A percentile compares a stretch with the other conserved stretches of the same genome.
Evolutionary conservation across 2,113 vertebrate genomes (phyloP).

Genomic region (Spea multiplicata): DNA sequence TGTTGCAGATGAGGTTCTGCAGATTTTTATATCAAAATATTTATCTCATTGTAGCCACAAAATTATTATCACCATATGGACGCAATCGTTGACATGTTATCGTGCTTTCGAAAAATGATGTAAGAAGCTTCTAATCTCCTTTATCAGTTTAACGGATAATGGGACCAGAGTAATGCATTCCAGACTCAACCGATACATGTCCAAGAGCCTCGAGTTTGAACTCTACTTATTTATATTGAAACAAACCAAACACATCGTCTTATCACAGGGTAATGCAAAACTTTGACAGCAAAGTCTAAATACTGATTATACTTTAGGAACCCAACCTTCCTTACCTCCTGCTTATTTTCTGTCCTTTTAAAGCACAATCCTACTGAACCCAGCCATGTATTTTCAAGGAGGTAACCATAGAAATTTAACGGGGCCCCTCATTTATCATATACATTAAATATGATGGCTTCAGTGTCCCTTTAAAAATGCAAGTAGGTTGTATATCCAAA

Average conservation of each 20-base stretch:
- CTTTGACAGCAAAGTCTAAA: background rate
- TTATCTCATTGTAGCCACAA: conserved; percentile 4
- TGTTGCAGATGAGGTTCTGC: conserved; percentile 9
- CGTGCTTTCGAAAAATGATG: background rate
- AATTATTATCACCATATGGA: conserved; percentile 24
- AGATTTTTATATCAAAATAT: conserved; percentile 30
- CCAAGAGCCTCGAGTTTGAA: background rate
- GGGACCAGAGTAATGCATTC: background rate
- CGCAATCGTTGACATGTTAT: conserved; percentile 5
- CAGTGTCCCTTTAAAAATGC: too few relatives aligned
- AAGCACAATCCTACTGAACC: too few relatives aligned
- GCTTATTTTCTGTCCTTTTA: too few relatives aligned
- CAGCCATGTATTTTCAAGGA: too few relatives aligned
- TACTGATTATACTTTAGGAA: too few relatives aligned
- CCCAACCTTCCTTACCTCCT: too few relatives aligned
- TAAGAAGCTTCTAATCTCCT: background rate
- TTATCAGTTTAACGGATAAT: conserved; percentile 12
- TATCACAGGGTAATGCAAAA: background rate
- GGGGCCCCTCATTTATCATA: too few relatives aligned
- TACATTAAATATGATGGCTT: too few relatives aligned
- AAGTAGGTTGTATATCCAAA: too few relatives aligned
- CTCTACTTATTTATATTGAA: background rate
- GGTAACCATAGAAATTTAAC: too few relatives aligned
- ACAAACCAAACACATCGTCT: background rate
- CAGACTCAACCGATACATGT: conserved; percentile 3